Evolutionary conservation across 2,113 vertebrate species (phyloP), one percentile per base, ranked within the genome.

Genomic region (Amphiprion percula): DNA sequence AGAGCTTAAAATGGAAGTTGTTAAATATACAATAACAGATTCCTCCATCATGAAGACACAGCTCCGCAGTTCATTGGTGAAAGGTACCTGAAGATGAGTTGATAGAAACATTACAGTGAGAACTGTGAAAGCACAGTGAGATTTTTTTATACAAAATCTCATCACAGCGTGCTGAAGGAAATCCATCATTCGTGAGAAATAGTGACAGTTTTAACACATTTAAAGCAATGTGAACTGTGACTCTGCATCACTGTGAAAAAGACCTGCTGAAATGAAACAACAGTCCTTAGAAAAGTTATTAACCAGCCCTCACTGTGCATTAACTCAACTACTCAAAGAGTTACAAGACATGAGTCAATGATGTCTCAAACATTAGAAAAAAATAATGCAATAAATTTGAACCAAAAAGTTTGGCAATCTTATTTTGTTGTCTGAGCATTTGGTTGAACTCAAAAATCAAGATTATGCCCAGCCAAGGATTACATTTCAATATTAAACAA

Each of bases 161-260:
- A 59, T 47, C 63, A 52, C 19, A 58, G 72, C 37, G 21, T 71
- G 44, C 74, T 54, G 0, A 41, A 82, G 24, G 71, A 82, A 84
- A 81, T 73, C 70, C 65, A 77, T 72, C 79, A 71, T 58, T 49
- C 80, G 74, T 78, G 72, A 71, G 61, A 69, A 75, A 81, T 52
- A 82, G 55, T 77, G 68, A 86, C 81, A 68, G 75, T 74, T 74
- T 82, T 70, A 73, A 74, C 75, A 92, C 90, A 87, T 90, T 92
- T 77, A 85, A 77, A 83, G 79, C 77, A 90, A 84, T 91, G 88
- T 91, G 88, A 87, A 86, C 69, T 76, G 55, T 54, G 65, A 82
- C 19, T 84, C 59, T 72, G 55, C 44, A 74, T 67, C 55, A 59
- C 46, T 80, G 67, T 72, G 37, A 62, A 53, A 83, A 75, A 74